Evolutionary conservation across 2,797 vertebrate species (phyloP), one percentile per base, ranked within the genome.

Genomic region (Phrynocephalus vlangalii): DNA sequence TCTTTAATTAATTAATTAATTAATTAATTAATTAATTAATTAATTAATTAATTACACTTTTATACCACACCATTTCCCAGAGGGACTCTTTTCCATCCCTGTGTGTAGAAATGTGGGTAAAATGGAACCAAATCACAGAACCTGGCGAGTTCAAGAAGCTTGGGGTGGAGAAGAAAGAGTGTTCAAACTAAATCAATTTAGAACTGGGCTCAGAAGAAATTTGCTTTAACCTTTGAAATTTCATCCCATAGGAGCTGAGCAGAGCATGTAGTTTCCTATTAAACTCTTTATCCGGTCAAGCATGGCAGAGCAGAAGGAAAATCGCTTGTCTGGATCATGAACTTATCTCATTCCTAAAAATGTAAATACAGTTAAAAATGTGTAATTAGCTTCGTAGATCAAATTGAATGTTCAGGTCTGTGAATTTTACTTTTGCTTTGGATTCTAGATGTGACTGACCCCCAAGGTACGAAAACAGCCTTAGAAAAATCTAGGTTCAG

Each of bases 341-440:
- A 84, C 75, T 66, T 0, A 0, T 66, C 38, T n/a, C 80, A 16
- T 50, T 77, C 68, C 44, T 83, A 63, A 68, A 44, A 52, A 83
- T 79, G 50, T 50, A 67, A 84, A 86, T 75, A 48, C 68, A 20
- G 68, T 85, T 87, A 79, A 66, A 89, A 84, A 3, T 13, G 68
- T 0, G 0, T 44, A 76, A 84, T 84, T 84, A 66, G 28, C 15
- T 84, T 75, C 38, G 73, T 9, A 24, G 52, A 26, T 63, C 71
- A 63, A 22, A 75, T 30, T 60, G 83, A 75, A 38, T 44, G 44
- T 66, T 38, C 38, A 76, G 16, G 60, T 85, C 33, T n/a, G 11
- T 63, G 16, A n/a, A 50, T 85, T 77, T n/a, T 67, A 77, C 72
- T 77, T 77, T 85, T 44, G 66, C n/a, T 85, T 85, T 77, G 60